Evolutionary conservation across 2,113 vertebrate species (phyloP), one percentile per base, ranked within the genome.

Genomic region (Meriones unguiculatus): DNA sequence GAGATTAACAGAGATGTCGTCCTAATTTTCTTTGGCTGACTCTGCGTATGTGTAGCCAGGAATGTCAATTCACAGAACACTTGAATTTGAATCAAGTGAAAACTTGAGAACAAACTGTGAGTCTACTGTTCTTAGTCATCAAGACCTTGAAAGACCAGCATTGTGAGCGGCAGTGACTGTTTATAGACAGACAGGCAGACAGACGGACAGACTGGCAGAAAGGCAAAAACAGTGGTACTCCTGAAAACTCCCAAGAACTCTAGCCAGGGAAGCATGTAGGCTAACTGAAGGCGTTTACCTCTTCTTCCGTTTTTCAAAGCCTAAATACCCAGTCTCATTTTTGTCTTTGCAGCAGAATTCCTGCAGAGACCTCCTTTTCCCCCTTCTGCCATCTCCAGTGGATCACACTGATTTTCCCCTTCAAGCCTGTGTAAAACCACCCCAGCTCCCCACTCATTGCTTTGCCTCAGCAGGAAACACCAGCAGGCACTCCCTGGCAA

Each of bases 11-110:
- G 46, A n/a, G 89, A 94, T 82, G 52, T 89, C 65, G 88, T 82
- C n/a, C 32, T 95, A 88, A 95, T 86, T 96, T 81, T 93, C 50
- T 90, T 91, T 87, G 69, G 65, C 91, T 91, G 87, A 93, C 77
- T 87, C 70, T 38, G 38, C 52, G 87, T 50, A 86, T 85, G 28
- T 86, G 6, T 75, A 96, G 93, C n/a, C 20, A 96, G 9, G 69
- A 97, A 93, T 87, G 88, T 76, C 41, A 87, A 6, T 82, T 95
- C 87, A 82, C 52, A 82, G 62, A 82, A 76, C 91, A 57, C 67
- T 94, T 92, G 32, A 93, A 84, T 69, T 62, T 95, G 57, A 1
- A 67, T 64, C 32, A 95, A 94, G 50, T 57, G 1, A 89, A 87
- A 89, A 70, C 24, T 75, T 96, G 81, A 95, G 64, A 91, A 89